phyloP scores from a whole-genome alignment of 2,113 vertebrate genomes.

The Penelope pileata region DNA sequence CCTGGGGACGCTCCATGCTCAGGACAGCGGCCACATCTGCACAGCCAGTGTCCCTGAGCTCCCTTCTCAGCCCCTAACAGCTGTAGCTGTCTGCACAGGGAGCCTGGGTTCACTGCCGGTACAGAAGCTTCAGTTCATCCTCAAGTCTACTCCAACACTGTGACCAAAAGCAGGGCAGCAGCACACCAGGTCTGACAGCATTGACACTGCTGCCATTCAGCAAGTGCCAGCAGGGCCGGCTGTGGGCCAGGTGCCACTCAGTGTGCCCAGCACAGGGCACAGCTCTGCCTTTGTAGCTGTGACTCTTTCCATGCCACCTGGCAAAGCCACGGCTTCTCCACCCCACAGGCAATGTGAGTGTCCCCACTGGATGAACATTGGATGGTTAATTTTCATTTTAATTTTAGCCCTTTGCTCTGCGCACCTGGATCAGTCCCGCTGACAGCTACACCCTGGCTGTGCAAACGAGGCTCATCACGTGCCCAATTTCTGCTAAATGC shows the following conservation, averaged over 20 bases:
- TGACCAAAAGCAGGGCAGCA: not conserved
- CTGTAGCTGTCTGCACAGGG: fast-evolving
- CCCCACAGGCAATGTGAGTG: fast-evolving
- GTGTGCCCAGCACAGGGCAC: not conserved
- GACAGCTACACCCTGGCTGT: not conserved
- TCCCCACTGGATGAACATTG: not conserved
- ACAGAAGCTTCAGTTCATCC: not conserved
- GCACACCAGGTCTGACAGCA: not conserved
- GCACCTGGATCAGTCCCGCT: not conserved
- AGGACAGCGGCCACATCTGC: not conserved
- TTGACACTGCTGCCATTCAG: not conserved
- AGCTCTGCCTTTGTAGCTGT: not conserved
- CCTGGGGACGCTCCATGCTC: not conserved
- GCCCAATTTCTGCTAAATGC: not conserved
- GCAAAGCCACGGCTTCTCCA: not conserved
- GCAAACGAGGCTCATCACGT: not conserved
- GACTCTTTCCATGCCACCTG: not conserved
- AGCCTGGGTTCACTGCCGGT: not conserved
- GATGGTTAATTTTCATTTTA: not conserved
- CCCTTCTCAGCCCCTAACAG: not conserved
- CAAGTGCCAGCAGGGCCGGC: not conserved
- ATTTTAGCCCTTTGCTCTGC: not conserved
- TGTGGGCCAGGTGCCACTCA: not conserved
- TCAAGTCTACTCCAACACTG: not conserved
- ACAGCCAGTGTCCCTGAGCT: not conserved